Evolutionary conservation across 2,888 invertebrate genomes (phyloP).

Genomic region (Drosophila bunnanda): DNA sequence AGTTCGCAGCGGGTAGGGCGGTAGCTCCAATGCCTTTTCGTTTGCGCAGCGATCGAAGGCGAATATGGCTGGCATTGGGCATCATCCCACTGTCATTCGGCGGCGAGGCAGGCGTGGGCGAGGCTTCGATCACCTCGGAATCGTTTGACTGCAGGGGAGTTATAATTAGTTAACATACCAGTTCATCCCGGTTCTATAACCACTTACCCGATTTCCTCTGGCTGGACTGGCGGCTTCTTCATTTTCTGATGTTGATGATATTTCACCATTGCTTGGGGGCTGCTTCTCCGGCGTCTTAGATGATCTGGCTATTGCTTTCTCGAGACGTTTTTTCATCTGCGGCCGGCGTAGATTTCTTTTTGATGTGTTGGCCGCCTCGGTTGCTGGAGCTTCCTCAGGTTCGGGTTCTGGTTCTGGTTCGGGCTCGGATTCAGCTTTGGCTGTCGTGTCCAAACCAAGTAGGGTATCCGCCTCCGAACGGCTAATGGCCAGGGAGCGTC

Average conservation of each 20-base stretch:
- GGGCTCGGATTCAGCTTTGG: not conserved
- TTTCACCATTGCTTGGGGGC: not conserved
- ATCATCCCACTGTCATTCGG: not conserved
- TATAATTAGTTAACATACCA: not conserved
- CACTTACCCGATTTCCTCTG: constrained; percentile 10
- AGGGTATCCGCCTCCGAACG: constrained; percentile 74
- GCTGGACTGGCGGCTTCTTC: not conserved
- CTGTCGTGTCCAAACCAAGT: not conserved
- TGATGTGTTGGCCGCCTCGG: constrained; percentile 39
- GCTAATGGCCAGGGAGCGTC: constrained; percentile 63
- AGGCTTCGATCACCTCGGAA: constrained; percentile 79
- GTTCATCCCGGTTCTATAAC: not conserved
- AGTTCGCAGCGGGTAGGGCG: constrained; percentile 10
- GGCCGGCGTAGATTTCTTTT: constrained; percentile 39
- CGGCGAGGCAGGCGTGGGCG: constrained; percentile 62
- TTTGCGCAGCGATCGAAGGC: constrained; percentile 62
- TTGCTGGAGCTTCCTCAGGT: not conserved
- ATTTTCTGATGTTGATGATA: not conserved
- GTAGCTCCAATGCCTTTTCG: constrained; percentile 33
- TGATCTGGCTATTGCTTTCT: constrained; percentile 39
- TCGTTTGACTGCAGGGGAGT: constrained; percentile 58
- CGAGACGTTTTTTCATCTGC: constrained; percentile 36
- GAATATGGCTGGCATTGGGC: constrained; percentile 37
- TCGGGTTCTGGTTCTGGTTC: no score
- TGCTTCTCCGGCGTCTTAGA: constrained; percentile 50